Base-by-base conservation (phyloP, 35 echinoderm and acorn worm genomes). In the Ophiothrix spiculata region DNA sequence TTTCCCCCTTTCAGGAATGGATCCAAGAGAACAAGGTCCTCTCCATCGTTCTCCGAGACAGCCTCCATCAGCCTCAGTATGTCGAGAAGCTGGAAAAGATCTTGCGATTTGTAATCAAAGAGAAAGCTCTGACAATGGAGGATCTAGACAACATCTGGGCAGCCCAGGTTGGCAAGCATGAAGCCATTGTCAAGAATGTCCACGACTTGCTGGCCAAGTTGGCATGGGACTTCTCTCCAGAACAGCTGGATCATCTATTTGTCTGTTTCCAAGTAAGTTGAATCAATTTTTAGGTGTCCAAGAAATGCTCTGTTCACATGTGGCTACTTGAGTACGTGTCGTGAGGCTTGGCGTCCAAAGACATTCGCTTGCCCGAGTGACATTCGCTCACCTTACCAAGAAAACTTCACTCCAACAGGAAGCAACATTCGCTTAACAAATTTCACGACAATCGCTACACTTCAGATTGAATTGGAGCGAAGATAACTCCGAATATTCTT, bases 21-120 rank as follows among this genome's bases (percentile, higher is more conserved):
- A 99, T 99, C 75, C 96, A 99, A 39, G 91, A 99, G 79, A 99
- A 99, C 83, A 94, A 98, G 77, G 96, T 99, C 37, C 86, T 99
- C 83, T 91, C 92, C 39, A 99, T 99, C 75, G 96, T 99, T 16
- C 88, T 94, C 21, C 81, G 88, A 76, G 96, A 99, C 79, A 99
- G 92, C 77, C 90, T 99, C 33, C 96, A 99, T 86, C 96, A 99
- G 63, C 96, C 95, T 31, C 81, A 97, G 91, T 97, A 97, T 81
- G 95, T 97, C 23, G 91, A 93, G 74, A 93, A 97, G 63, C 77
- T 93, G 17, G 95, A 97, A 56, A 97, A 97, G 76, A 97, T 97
- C 39, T 82, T 97, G 56, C 81, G 95, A 29, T 97, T 97, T 85
- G 95, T 97, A 4, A 97, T 97, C 87, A 97, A 93, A 73, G 95